phyloP scores from a whole-genome alignment of 2,888 invertebrate species.

The Synanthedon myopaeformis region DNA sequence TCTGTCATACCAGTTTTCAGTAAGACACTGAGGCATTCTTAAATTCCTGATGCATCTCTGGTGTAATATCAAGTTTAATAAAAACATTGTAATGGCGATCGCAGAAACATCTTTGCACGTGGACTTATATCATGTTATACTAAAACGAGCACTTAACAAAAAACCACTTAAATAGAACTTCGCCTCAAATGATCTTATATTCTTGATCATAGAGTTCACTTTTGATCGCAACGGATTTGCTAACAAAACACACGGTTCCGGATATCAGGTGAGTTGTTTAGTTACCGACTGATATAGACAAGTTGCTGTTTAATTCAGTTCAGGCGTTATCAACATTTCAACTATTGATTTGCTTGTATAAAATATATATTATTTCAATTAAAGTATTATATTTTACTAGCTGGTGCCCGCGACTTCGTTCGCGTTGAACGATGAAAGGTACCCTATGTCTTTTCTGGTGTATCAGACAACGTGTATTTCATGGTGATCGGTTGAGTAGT shows the following conservation, averaged over 20 bases:
- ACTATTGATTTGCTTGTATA: background rate
- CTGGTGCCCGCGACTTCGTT: too few relatives aligned
- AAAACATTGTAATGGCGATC: too few relatives aligned
- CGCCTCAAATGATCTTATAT: background rate
- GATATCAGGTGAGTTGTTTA: slow-evolving; percentile 21
- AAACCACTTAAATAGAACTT: background rate
- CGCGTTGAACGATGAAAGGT: too few relatives aligned
- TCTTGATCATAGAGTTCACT: background rate
- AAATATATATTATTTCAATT: too few relatives aligned
- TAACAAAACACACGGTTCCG: slow-evolving; percentile 23
- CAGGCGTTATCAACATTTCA: background rate
- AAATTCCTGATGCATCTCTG: too few relatives aligned
- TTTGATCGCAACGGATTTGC: background rate
- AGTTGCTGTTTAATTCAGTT: slow-evolving; percentile 23
- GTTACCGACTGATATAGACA: slow-evolving; percentile 37
- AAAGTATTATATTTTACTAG: too few relatives aligned
- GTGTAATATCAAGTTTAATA: too few relatives aligned
- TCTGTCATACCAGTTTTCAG: too few relatives aligned
- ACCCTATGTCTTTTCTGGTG: too few relatives aligned
- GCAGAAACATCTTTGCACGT: background rate
- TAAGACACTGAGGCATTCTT: too few relatives aligned
- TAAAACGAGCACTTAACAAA: background rate
- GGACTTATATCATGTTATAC: background rate
- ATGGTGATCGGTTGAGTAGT: too few relatives aligned
- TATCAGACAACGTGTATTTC: too few relatives aligned